These are phyloP conservation scores for Petrocephalus sullivani DNA, from an alignment of 2,797 vertebrate genomes.

Conservation along the genomic window DNA sequence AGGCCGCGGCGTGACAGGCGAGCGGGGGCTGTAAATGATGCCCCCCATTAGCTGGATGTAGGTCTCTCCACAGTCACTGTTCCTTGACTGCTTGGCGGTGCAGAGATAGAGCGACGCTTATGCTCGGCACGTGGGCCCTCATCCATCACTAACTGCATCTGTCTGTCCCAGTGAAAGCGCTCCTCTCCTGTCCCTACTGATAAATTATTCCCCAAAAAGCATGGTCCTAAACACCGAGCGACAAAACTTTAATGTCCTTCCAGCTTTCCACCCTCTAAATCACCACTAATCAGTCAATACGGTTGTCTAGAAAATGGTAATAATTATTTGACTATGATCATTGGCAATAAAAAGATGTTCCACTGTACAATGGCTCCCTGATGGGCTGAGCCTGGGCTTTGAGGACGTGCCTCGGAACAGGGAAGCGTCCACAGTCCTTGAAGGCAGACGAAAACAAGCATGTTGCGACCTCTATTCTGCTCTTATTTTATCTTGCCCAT, in stretches of 20 bases:
- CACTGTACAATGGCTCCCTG: not conserved
- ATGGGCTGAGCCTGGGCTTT: not conserved
- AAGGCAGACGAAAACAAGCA: not conserved
- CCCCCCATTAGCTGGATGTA: constrained; percentile 63
- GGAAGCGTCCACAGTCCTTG: not conserved
- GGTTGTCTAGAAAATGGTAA: not conserved
- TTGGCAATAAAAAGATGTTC: not conserved
- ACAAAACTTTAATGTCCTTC: not conserved
- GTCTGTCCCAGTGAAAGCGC: constrained; percentile 23
- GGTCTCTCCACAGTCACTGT: constrained; percentile 56
- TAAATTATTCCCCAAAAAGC: constrained; percentile 19
- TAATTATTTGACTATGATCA: not conserved
- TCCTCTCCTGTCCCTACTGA: constrained; percentile 17
- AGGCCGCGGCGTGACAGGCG: constrained; percentile 34
- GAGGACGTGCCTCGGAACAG: not conserved
- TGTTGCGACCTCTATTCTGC: not conserved
- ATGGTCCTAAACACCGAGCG: not conserved
- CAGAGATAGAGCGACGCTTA: constrained; percentile 58
- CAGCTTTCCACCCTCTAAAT: not conserved
- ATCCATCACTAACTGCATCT: constrained; percentile 52
- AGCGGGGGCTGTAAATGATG: constrained; percentile 62
- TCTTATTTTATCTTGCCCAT: not conserved
- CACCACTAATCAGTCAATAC: not conserved
- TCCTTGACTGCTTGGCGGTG: constrained; percentile 64
- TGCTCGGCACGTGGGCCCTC: constrained; percentile 55